phyloP scores from a whole-genome alignment of 1,140 invertebrate genomes.

The Xylocopa sonorina region DNA sequence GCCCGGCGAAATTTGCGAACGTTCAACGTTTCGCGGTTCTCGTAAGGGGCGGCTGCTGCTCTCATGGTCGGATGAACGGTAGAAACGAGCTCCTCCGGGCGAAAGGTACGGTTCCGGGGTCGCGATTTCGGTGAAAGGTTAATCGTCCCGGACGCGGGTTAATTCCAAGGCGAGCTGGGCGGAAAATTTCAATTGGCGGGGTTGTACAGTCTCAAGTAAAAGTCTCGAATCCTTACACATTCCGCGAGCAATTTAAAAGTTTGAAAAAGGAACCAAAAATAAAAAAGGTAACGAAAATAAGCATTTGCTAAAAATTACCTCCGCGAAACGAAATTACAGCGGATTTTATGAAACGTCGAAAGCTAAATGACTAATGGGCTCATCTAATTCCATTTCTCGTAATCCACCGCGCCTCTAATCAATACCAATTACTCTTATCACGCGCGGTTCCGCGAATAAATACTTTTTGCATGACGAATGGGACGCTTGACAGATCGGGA shows the following conservation, averaged over 20 bases:
- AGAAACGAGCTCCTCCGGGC: background rate
- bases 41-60: background rate
- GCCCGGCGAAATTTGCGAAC: conserved; percentile 4
- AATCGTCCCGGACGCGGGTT: background rate
- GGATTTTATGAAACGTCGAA: background rate
- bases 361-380: background rate
- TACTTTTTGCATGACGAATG: background rate
- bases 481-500: conserved; percentile 3
- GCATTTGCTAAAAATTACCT: no score
- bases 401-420: background rate
- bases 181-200: conserved; percentile 3
- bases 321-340: no score
- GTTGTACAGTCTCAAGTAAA: background rate
- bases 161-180: background rate
- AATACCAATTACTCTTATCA: background rate
- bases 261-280: no score
- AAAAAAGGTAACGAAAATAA: no score
- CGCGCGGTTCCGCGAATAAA: background rate
- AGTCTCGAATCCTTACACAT: no score
- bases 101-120: no score
- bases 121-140: conserved; percentile 9
- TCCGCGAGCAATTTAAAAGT: background rate
- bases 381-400: background rate
- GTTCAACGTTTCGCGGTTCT: background rate
- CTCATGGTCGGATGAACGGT: conserved; percentile 15